Evolutionary conservation across 2,797 vertebrate species (phyloP).

Genomic region (Phylloscopus collybita): DNA sequence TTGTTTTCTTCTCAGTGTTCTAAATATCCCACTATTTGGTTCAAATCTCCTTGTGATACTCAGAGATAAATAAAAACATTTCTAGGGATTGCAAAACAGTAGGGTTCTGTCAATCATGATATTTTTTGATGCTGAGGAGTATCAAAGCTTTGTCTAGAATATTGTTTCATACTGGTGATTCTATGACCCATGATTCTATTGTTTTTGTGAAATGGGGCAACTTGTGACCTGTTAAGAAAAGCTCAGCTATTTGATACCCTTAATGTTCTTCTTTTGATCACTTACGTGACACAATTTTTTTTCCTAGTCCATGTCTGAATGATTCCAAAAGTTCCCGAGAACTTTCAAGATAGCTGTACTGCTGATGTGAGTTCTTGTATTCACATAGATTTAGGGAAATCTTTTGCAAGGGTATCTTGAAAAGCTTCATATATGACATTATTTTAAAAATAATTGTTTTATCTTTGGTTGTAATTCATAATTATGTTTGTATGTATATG

Average conservation of each 20-base stretch:
- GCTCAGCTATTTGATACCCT: background rate
- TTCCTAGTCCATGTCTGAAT: background rate
- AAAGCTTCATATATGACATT: background rate
- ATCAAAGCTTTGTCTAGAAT: constrained; percentile 19
- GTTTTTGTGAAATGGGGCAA: background rate
- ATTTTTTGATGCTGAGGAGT: constrained; percentile 48
- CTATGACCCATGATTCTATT: background rate
- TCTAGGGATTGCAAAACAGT: constrained; percentile 59
- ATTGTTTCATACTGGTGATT: constrained; percentile 13
- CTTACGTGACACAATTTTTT: background rate
- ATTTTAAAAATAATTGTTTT: background rate
- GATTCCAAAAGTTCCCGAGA: background rate
- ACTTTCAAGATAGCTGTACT: background rate
- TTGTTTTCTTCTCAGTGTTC: constrained; percentile 71
- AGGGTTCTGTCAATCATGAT: constrained; percentile 60
- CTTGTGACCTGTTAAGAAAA: background rate
- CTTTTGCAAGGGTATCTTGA: background rate
- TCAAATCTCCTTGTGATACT: constrained; percentile 75
- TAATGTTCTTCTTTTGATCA: background rate
- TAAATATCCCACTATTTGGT: constrained; percentile 72
- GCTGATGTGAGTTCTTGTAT: background rate
- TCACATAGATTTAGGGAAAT: background rate
- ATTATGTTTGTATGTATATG: rapidly evolving
- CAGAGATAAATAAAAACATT: constrained; percentile 71
- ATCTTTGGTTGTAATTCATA: background rate